Percentiles rank a stretch among this genome's conserved stretches.
Evolutionary conservation across 2,888 invertebrate genomes (phyloP).

Genomic region (Mesochorus sp.): DNA sequence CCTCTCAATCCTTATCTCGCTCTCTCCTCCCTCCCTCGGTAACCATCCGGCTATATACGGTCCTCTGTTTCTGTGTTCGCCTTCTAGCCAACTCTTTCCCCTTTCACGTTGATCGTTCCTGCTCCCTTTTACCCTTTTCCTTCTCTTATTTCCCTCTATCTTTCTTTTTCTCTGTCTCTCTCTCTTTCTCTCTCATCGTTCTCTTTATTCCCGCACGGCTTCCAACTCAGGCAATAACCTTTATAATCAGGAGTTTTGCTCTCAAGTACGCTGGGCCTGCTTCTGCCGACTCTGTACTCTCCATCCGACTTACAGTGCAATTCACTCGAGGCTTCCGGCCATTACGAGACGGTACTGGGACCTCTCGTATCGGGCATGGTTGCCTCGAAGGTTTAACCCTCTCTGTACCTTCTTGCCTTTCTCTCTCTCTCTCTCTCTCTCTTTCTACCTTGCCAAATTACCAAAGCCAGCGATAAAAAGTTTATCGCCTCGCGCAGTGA

Average conservation of each 20-base stretch:
- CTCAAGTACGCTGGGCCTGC: conserved; percentile 61
- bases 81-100: conserved; percentile 47
- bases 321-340: conserved; percentile 64
- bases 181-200: conserved; percentile 61
- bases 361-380: conserved; percentile 59
- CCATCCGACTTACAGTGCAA: conserved; percentile 61
- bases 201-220: conserved; percentile 67
- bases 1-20: conserved; percentile 59
- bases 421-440: conserved; percentile 12
- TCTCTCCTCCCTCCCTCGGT: conserved; percentile 49
- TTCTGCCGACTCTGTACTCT: conserved; percentile 58
- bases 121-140: conserved; percentile 31
- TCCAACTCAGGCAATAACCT: conserved; percentile 74
- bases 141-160: conserved; percentile 36
- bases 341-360: conserved; percentile 62
- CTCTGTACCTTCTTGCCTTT: not conserved
- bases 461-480: conserved; percentile 66
- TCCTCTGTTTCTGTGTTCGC: conserved; percentile 40
- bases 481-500: conserved; percentile 61
- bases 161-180: conserved; percentile 53
- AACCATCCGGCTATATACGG: not conserved
- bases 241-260: conserved; percentile 77
- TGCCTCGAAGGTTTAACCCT: conserved; percentile 43
- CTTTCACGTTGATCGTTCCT: conserved; percentile 45
- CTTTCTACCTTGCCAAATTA: conserved; percentile 56